Evolutionary conservation across 2,888 invertebrate species (phyloP), one percentile per base, ranked within the genome.

Genomic region (Melinopterus prodromus): DNA sequence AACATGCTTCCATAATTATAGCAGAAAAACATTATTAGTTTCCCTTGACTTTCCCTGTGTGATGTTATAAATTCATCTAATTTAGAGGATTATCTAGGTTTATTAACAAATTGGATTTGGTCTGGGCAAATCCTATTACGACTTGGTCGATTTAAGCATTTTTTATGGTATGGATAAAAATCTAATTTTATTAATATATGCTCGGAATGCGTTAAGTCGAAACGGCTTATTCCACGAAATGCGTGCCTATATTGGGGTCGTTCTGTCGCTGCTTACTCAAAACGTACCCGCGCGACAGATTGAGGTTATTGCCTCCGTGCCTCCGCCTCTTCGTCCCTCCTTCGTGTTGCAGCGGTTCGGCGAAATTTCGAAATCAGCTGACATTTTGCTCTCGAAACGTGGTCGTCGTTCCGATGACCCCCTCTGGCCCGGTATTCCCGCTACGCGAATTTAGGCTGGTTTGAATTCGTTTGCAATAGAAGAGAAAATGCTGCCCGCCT

Each of bases 311-410:
- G 53, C 53, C 53, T 53, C 12, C 53, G 12, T 53, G 26, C 26
- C 26, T 26, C 26, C 26, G 26, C 26, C 26, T 26, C 26, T 3
- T 26, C 26, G 26, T 26, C 26, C 26, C 26, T 26, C 26, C 26
- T 26, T 26, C 26, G 26, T 26, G 1, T 26, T 26, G 26, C 26
- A 26, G 26, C 26, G 9, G 53, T 53, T 53, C 53, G 53, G 2
- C 53, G 53, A 53, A 53, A 53, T 53, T 53, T 53, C 53, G 53
- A 53, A 53, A 53, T 53, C 53, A 53, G 53, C 53, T 53, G 53
- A 53, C 53, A 53, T 53, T 53, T 53, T 53, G 53, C 53, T 53
- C 53, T 53, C 53, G 53, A 53, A 53, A 9, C 53, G 53, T 53
- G 53, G 53, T 12, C 53, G 53, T 53, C 12, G 53, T 12, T 53